phyloP scores from a whole-genome alignment of 2,113 vertebrate genomes.

The rat (Rattus norvegicus) region GRCr8 NC_086036.1:68222501-68223000 shows the following conservation, averaged over 20 bases:
- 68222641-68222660: background rate
- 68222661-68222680: background rate
- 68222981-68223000: slow-evolving; percentile 68
- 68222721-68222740: background rate
- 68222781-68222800: background rate
- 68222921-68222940: too few species aligned
- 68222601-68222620: background rate
- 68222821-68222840: background rate
- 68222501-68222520: background rate
- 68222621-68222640: background rate
- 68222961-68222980: slow-evolving; percentile 52
- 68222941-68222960: too few species aligned
- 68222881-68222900: too few species aligned
- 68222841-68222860: background rate
- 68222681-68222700: background rate
- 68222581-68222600: background rate
- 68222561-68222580: background rate
- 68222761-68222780: background rate
- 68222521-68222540: background rate
- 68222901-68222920: too few species aligned
- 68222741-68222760: background rate
- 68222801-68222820: background rate
- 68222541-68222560: background rate
- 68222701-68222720: background rate
- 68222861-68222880: background rate